Evolutionary conservation across 2,113 vertebrate genomes (phyloP), one percentile per base, ranked within the genome.

Genomic region (Urocynchramus pylzowi): DNA sequence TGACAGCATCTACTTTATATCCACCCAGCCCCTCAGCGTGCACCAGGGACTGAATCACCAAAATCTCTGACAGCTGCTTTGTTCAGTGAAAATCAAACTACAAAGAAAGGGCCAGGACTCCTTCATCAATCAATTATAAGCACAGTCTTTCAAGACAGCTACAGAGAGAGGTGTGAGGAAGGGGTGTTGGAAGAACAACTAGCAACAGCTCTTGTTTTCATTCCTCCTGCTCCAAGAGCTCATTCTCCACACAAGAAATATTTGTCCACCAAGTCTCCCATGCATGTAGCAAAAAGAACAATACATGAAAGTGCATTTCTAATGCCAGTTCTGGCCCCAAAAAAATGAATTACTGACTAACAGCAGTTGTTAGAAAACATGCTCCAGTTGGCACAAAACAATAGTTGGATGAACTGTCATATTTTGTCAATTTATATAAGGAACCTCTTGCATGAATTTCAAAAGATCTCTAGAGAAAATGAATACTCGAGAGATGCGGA

Each of bases 61-160:
- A 97, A 81, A 93, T 96, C 84, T 95, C 67, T 96, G 97, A 97
- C 97, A 97, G 98, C 92, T 96, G 95, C 94, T 97, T 97, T 88
- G 78, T 87, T 97, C 53, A 64, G 91, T 95, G 87, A 90, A 91
- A 97, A 96, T 96, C 92, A 96, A 96, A 85, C 89, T 92, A 94
- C 87, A 93, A 95, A 64, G 53, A 95, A 97, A 96, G 88, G 83
- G 96, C 91, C 96, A 97, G 83, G 91, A 93, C 88, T 92, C 87
- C 92, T 97, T 93, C 86, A 96, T 97, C 93, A 95, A 97, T 97
- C 97, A 97, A 92, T 96, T 96, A 97, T 49, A 96, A 97, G 79
- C 73, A 83, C 39, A 81, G 83, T 54, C 87, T 95, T 42, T 15
- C 71, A 88, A 96, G 90, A 92, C 68, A 94, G 91, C 63, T 94